These are phyloP conservation scores for Solenopsis invicta DNA, from an alignment of 1,140 invertebrate genomes.

Conservation along the genomic window DNA sequence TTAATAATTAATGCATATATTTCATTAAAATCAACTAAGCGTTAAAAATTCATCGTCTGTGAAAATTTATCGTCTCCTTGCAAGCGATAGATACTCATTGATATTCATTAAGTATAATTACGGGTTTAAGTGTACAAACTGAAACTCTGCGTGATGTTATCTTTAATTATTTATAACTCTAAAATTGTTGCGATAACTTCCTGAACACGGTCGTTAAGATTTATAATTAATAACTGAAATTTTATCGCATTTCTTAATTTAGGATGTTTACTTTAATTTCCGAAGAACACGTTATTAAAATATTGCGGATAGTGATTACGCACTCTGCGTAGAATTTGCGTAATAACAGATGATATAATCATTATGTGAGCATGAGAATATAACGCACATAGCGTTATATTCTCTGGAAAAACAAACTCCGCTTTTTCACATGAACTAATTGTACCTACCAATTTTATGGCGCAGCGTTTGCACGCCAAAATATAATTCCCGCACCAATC, in stretches of 20 bases:
- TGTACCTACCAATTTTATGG: constrained; percentile 3
- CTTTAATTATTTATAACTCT: neutral
- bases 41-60: too few relatives aligned
- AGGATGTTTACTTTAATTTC: neutral
- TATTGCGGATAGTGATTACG: neutral
- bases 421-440: neutral
- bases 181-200: neutral
- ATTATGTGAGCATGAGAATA: neutral
- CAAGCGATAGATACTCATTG: neutral
- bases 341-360: constrained; percentile 18
- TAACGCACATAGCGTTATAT: neutral
- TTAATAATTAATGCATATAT: neutral
- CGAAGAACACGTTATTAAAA: neutral
- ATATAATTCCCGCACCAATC: neutral
- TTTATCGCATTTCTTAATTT: neutral
- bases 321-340: neutral
- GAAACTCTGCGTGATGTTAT: neutral
- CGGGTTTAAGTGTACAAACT: neutral
- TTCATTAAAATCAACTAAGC: neutral
- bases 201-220: neutral
- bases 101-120: neutral
- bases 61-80: too few relatives aligned
- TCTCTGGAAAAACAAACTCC: neutral
- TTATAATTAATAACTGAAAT: neutral
- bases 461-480: neutral